Percentiles rank a stretch among this genome's conserved stretches.
Evolutionary conservation across 1,140 invertebrate species (phyloP).

Genomic region (Camponotus floridanus): DNA sequence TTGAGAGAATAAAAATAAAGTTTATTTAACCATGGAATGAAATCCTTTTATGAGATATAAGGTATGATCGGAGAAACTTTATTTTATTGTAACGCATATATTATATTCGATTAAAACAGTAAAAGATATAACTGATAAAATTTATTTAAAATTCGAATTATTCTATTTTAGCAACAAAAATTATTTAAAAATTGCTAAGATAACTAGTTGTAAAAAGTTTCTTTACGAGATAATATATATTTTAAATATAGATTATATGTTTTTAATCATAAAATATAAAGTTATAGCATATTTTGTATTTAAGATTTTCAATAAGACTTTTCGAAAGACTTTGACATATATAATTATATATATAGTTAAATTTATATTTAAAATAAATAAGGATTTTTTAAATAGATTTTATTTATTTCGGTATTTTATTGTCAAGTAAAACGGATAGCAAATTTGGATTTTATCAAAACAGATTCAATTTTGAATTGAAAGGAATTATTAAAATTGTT

Average conservation of each 20-base stretch:
- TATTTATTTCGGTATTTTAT: neutral
- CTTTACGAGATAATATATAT: no score
- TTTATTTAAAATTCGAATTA: no score
- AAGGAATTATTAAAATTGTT: neutral
- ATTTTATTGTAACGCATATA: no score
- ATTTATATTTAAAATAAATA: neutral
- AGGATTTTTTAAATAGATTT: neutral
- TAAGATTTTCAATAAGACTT: neutral
- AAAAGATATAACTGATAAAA: no score
- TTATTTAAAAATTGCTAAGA: no score
- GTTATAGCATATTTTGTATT: neutral
- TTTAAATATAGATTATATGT: neutral
- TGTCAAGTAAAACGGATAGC: neutral
- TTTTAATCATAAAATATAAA: neutral
- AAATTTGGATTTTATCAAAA: neutral
- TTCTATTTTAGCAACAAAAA: no score
- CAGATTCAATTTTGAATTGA: neutral
- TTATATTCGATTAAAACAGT: no score
- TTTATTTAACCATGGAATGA: no score
- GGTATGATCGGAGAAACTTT: no score
- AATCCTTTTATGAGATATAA: no score
- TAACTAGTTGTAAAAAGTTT: no score
- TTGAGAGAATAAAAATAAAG: no score
- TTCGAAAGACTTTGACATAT: neutral
- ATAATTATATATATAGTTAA: neutral